phyloP scores from a whole-genome alignment of 2,888 invertebrate genomes.

The Brachyopa scutellaris region DNA sequence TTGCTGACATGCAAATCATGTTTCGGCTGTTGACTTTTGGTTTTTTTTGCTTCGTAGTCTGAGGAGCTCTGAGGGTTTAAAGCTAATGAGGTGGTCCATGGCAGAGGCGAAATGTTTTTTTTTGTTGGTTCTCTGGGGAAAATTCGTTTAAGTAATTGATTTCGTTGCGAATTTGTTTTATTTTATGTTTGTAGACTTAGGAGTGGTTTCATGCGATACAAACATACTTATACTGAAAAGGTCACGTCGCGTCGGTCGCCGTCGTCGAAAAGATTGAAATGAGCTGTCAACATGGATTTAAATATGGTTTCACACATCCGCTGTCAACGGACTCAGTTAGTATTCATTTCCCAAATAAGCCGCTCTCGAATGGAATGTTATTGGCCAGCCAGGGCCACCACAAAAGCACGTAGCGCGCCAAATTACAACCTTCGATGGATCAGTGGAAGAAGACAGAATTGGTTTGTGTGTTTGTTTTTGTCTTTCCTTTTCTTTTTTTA shows the following conservation, averaged over 20 bases:
- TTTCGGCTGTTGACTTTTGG: constrained; percentile 55
- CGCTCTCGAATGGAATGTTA: constrained; percentile 61
- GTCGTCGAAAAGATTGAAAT: too few species aligned
- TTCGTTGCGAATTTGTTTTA: constrained; percentile 42
- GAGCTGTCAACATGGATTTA: too few species aligned
- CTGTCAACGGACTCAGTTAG: background rate
- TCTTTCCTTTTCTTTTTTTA: constrained; percentile 32
- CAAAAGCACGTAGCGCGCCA: constrained; percentile 64
- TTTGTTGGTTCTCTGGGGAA: background rate
- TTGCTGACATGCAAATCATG: constrained; percentile 70
- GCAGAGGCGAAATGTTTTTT: background rate
- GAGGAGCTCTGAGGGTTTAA: background rate
- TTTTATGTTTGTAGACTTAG: constrained; percentile 15
- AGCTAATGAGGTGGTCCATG: constrained; percentile 46
- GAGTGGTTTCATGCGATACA: background rate
- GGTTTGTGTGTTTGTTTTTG: too few species aligned
- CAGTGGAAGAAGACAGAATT: constrained; percentile 42
- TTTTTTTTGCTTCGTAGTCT: constrained; percentile 16
- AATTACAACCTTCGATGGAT: constrained; percentile 65
- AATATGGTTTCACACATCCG: constrained; percentile 12
- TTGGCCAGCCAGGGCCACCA: too few species aligned
- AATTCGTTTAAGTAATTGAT: constrained; percentile 49
- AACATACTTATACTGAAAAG: too few species aligned
- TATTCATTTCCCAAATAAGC: constrained; percentile 16
- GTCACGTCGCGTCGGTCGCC: too few species aligned